phyloP scores from a whole-genome alignment of 2,888 invertebrate genomes.

The Ophion ellenae region DNA sequence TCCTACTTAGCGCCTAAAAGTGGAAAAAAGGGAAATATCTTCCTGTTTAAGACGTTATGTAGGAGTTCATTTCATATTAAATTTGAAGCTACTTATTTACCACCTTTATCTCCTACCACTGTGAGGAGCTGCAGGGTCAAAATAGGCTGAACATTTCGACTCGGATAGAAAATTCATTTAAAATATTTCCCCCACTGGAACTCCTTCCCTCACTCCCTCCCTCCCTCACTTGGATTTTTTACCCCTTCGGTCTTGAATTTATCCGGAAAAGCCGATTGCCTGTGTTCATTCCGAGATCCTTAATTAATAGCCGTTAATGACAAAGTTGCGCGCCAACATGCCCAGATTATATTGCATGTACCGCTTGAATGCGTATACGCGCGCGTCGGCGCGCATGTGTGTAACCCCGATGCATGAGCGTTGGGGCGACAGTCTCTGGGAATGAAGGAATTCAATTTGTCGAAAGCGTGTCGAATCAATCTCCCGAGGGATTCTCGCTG shows the following conservation, averaged over 20 bases:
- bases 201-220: neutral
- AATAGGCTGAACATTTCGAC: too few relatives aligned
- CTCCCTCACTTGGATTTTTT: neutral
- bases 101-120: too few relatives aligned
- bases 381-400: slow-evolving; percentile 5
- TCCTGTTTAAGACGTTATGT: too few relatives aligned
- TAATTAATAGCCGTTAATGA: slow-evolving; percentile 56
- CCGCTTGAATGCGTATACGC: neutral
- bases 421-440: slow-evolving; percentile 42
- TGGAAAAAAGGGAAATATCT: too few relatives aligned
- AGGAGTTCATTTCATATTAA: too few relatives aligned
- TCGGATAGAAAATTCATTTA: slow-evolving; percentile 31
- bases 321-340: slow-evolving; percentile 19
- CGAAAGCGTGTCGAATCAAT: slow-evolving; percentile 63
- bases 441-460: slow-evolving; percentile 66
- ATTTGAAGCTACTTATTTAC: too few relatives aligned
- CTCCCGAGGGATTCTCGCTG: slow-evolving; percentile 51
- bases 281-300: slow-evolving; percentile 57
- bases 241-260: slow-evolving; percentile 11
- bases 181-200: slow-evolving; percentile 17
- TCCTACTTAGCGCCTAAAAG: too few relatives aligned
- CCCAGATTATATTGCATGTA: neutral
- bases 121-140: too few relatives aligned
- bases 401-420: slow-evolving; percentile 57
- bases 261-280: slow-evolving; percentile 41